A percentile compares a stretch with the other conserved stretches of the same genome.
These are phyloP conservation scores for Zoanthus sansibaricus DNA, from an alignment of 92 coral and sea anemone species.

Conservation along the genomic window DNA sequence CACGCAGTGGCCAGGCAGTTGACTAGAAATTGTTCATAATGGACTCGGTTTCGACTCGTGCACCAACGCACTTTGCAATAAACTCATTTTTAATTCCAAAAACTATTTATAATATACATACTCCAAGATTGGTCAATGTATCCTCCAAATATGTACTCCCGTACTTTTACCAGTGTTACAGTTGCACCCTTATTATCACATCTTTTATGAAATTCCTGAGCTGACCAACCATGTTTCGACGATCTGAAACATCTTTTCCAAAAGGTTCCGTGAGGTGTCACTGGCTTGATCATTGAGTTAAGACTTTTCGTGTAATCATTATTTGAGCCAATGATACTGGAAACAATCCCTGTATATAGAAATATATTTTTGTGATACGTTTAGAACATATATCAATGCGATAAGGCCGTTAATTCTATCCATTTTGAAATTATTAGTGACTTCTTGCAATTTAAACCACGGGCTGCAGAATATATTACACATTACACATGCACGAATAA, in stretches of 20 bases:
- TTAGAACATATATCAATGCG: no score
- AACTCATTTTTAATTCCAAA: not conserved
- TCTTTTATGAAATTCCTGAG: not conserved
- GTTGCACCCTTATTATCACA: slow-evolving; percentile 23
- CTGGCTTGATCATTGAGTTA: not conserved
- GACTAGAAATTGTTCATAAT: no score
- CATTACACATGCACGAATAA: no score
- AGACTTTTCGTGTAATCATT: not conserved
- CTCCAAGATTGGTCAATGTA: slow-evolving; percentile 28
- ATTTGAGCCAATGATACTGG: slow-evolving; percentile 28
- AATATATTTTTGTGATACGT: no score
- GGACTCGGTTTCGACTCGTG: no score
- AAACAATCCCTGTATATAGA: not conserved
- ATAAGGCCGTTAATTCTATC: no score
- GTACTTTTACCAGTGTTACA: slow-evolving; percentile 29
- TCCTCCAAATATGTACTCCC: slow-evolving; percentile 43
- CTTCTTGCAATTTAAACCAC: no score
- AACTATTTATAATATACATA: not conserved
- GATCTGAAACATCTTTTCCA: slow-evolving; percentile 37
- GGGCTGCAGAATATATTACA: no score
- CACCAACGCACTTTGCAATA: not conserved
- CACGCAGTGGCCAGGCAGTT: no score
- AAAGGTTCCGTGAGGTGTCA: not conserved
- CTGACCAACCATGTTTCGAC: slow-evolving; percentile 23
- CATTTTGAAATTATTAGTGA: no score